These are phyloP conservation scores for Lithobates sylvaticus DNA, from an alignment of 2,797 vertebrate species.

Conservation along the genomic window DNA sequence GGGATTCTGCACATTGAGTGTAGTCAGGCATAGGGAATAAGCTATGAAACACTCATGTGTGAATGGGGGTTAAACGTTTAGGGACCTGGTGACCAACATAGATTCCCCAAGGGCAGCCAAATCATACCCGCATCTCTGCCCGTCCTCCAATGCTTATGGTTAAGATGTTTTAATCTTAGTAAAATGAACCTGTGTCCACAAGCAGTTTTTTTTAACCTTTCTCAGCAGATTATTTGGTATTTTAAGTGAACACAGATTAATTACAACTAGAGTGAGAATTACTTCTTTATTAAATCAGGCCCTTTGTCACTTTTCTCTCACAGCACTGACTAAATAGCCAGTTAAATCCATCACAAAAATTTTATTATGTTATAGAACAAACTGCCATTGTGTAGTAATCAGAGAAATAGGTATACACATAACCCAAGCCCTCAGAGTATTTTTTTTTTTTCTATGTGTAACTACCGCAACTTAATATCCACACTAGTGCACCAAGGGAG, in stretches of 20 bases:
- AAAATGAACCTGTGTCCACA: no score
- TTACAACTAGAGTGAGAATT: not conserved
- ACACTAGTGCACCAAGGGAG: constrained; percentile 73
- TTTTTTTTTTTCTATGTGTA: constrained; percentile 23
- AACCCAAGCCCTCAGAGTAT: not conserved
- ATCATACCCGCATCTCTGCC: not conserved
- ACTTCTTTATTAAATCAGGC: not conserved
- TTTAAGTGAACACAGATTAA: not conserved
- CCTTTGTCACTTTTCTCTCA: not conserved
- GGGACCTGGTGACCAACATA: no score
- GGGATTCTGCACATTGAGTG: no score
- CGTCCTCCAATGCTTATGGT: no score
- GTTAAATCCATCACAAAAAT: not conserved
- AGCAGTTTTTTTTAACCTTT: not conserved
- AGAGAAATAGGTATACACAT: not conserved
- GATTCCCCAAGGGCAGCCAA: no score
- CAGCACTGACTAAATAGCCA: not conserved
- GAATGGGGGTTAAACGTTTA: no score
- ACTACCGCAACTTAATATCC: constrained; percentile 64
- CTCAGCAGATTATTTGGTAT: not conserved
- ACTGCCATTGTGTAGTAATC: not conserved
- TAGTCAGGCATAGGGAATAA: no score
- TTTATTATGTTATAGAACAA: not conserved
- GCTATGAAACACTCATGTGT: no score
- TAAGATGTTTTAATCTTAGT: not conserved